phyloP scores from a whole-genome alignment of 2,888 invertebrate genomes.

The Drosophila nr. perissopoda region DNA sequence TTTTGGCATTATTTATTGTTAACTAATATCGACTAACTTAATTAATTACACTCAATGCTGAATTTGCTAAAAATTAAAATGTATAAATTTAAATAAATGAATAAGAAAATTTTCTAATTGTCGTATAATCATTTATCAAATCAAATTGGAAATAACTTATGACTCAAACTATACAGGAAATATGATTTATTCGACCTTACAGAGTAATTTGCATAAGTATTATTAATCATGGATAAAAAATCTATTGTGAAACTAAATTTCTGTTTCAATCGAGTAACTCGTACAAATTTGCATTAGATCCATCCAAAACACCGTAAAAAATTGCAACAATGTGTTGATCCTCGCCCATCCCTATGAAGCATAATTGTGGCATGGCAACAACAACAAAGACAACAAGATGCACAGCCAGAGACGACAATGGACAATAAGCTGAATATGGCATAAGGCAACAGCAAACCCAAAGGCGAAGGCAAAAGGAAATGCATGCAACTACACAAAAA shows the following conservation, averaged over 20 bases:
- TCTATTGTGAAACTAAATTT: slow-evolving; percentile 7
- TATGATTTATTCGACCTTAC: not conserved
- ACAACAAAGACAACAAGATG: slow-evolving; percentile 37
- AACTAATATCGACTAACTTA: not conserved
- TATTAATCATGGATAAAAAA: slow-evolving; percentile 1
- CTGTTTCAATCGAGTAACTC: not conserved
- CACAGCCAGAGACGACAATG: slow-evolving; percentile 50
- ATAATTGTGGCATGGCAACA: slow-evolving; percentile 41
- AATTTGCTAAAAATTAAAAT: not conserved
- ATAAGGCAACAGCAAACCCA: slow-evolving; percentile 30
- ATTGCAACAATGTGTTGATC: slow-evolving; percentile 38
- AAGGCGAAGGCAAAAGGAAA: slow-evolving; percentile 55
- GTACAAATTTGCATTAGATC: slow-evolving; percentile 29
- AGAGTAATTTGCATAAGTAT: not conserved
- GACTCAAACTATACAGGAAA: not conserved
- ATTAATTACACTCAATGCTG: not conserved
- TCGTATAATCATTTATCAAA: not conserved
- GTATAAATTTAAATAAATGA: not conserved
- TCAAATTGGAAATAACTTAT: not conserved
- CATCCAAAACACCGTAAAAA: slow-evolving; percentile 28
- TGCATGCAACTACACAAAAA: slow-evolving; percentile 58
- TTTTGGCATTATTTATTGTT: too few species aligned
- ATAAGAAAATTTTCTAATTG: not conserved
- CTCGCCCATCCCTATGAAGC: slow-evolving; percentile 46
- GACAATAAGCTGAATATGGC: slow-evolving; percentile 60